phyloP scores from a whole-genome alignment of 1,140 invertebrate species.

The Hyles euphorbiae region DNA sequence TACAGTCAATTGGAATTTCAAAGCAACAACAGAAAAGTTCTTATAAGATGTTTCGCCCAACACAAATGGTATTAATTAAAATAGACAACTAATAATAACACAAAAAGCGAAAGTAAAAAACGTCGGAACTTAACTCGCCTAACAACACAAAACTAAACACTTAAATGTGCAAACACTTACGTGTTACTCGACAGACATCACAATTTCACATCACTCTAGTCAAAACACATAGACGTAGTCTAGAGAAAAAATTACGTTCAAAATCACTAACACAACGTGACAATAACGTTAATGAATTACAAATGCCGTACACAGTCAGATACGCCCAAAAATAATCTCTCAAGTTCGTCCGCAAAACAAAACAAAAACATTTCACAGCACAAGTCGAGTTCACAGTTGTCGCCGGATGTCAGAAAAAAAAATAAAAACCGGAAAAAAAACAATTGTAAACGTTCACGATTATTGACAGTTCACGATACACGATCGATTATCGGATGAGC shows the following conservation, averaged over 20 bases:
- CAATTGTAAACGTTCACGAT: constrained; percentile 31
- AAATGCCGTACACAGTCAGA: constrained; percentile 45
- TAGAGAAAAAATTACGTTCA: constrained; percentile 14
- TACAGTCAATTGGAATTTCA: too few relatives aligned
- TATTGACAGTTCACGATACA: constrained; percentile 51
- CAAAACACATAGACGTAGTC: constrained; percentile 9
- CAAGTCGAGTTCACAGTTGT: constrained; percentile 36
- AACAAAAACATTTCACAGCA: constrained; percentile 58
- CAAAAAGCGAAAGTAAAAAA: too few relatives aligned
- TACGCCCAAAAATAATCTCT: constrained; percentile 50
- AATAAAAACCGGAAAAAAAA: constrained; percentile 18
- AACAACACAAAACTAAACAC: not conserved
- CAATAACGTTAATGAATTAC: constrained; percentile 39
- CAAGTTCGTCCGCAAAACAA: constrained; percentile 53
- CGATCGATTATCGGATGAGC: constrained; percentile 63
- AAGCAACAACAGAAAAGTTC: too few relatives aligned
- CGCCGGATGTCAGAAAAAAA: constrained; percentile 9
- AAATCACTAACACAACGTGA: constrained; percentile 32
- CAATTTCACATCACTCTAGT: constrained; percentile 2
- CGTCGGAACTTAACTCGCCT: too few relatives aligned
- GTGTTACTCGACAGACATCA: not conserved
- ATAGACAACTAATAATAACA: too few relatives aligned
- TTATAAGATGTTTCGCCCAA: too few relatives aligned
- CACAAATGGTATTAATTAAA: too few relatives aligned
- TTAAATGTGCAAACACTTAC: constrained; percentile 7